phyloP scores from a whole-genome alignment of 1,140 invertebrate genomes.

The Aphis gossypii region DNA sequence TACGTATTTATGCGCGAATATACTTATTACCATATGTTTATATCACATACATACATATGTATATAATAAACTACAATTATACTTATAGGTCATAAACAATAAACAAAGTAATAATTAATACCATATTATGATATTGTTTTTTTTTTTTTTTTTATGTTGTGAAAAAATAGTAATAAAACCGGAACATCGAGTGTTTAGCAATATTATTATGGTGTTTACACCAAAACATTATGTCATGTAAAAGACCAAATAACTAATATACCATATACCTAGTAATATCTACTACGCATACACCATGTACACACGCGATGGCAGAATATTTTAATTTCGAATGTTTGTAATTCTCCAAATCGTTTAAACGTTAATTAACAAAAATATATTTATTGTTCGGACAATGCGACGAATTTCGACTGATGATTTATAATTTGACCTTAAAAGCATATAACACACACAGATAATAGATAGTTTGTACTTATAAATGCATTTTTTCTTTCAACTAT shows the following conservation, averaged over 20 bases:
- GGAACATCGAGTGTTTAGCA: conserved; percentile 25
- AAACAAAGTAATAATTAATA: conserved; percentile 37
- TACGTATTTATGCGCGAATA: background rate
- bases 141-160: background rate
- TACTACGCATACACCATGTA: background rate
- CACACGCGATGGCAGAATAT: background rate
- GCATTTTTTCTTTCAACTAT: background rate
- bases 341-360: background rate
- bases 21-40: background rate
- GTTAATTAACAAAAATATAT: background rate
- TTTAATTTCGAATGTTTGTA: background rate
- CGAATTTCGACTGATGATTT: conserved; percentile 5
- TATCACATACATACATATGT: background rate
- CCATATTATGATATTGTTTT: background rate
- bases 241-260: background rate
- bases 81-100: conserved; percentile 3
- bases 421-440: background rate
- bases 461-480: background rate
- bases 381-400: background rate
- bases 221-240: background rate
- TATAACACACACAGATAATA: background rate
- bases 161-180: background rate
- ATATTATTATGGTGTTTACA: background rate
- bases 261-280: background rate
- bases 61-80: background rate